Evolutionary conservation across 1,140 invertebrate species (phyloP), one percentile per base, ranked within the genome.

Genomic region (Trigoniulus corallinus): DNA sequence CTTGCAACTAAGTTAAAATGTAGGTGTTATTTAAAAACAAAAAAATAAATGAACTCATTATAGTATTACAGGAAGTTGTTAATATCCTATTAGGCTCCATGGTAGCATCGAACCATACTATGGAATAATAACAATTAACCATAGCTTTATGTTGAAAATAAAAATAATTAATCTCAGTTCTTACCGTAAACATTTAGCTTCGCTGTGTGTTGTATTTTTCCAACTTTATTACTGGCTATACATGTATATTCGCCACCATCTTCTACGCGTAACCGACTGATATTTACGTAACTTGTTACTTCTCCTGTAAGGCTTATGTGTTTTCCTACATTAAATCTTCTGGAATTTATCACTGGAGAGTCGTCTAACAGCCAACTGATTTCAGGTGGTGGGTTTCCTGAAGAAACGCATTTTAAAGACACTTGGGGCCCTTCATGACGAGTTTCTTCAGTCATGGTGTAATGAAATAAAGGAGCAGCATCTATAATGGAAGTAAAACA

Each of bases 251-350:
- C 81, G 13, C 89, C 91, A 44, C 89, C 89, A 67, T 93, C 88
- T 72, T 89, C 82, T 43, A 88, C 82, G 53, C 81, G 79, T 27
- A 89, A 78, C 50, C 80, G 78, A 55, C 83, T 84, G 57, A 96
- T 86, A 70, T 95, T 95, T 55, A 95, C 84, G 71, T 92, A 88
- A 60, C 88, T 92, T 64, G 93, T 85, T 39, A 94, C 86, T 65
- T 91, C 84, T 58, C 89, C 88, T 65, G 89, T 83, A 12, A 84
- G 75, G 1, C 86, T 92, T 48, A 89, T 85, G 68, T 88, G 88
- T 67, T 91, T 86, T 21, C 86, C 87, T 34, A 89, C 37, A 13
- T 13, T 39, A 12, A 22, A 59, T 55, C 57, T 57, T 44, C 52
- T 75, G 64, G 80, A 79, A 58, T 74, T 75, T 53, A 80, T 79